Base-by-base conservation (phyloP, 1,140 invertebrate species). In the Coenobita brevimanus region DNA sequence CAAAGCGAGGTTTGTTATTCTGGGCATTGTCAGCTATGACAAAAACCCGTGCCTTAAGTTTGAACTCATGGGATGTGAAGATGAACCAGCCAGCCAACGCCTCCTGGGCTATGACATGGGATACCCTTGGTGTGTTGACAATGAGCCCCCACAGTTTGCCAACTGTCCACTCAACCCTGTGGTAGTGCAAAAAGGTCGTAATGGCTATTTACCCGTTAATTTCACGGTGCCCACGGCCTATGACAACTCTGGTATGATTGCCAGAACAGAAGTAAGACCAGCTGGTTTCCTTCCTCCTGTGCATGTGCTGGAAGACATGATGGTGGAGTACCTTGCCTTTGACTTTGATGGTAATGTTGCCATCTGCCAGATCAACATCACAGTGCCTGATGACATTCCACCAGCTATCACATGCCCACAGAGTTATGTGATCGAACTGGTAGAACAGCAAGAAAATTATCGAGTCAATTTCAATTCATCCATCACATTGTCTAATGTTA, bases 321-420 rank as follows among this genome's bases (percentile, higher is more conserved):
- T 98, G 57, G 97, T 99, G 0, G 97, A 98, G 94, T 99, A 99
- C 91, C 95, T 98, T 2, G 98, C 98, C 0, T 99, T 97, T 91
- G 98, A 99, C 93, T 97, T 97, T 91, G 98, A 99, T 92, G 98
- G 98, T 90, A 99, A 99, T 92, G 97, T 98, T 33, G 98, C 98
- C 36, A 98, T 98, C 92, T 99, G 98, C 92, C 96, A 97, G 94
- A 97, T 99, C 3, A 98, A 98, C 91, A 98, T 98, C 27, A 98
- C 97, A 6, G 97, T 98, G 3, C 96, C 97, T 46, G 95, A 93
- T 93, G 96, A 98, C 73, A 98, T 97, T 2, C 97, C 98, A 57
- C 98, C 98, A n/a, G 95, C 95, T 91, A 92, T 99, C 33, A 97
- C 96, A 91, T 99, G 98, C 92, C 98, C 98, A 0, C 97, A 98